Base-by-base conservation (phyloP, 1,140 invertebrate genomes). In the Diorhabda carinulata region DNA sequence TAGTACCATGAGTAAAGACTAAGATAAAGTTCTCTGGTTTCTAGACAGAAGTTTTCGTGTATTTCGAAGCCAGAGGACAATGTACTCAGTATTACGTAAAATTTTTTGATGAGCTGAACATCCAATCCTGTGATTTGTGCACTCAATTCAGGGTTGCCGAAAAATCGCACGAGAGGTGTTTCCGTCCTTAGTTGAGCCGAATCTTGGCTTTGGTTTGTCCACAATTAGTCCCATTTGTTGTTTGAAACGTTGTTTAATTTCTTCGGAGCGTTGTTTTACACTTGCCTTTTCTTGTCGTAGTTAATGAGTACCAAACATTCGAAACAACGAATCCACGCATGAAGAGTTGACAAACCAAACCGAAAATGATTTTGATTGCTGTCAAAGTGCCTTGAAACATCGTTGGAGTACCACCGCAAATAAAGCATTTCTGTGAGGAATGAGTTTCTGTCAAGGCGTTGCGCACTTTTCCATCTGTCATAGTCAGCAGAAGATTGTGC, bases 401-500 rank as follows among this genome's bases (percentile, higher is more conserved):
- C 67, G 59, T 75, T 3, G 75, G 68, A 56, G 72, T 76, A 4
- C 65, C 65, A 8, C 66, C 65, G 70, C 76, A 79, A 7, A 80
- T 61, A 57, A 75, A 74, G 43, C 74, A 77, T 40, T 57, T 57
- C 68, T 70, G 61, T 6, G 71, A 69, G 9, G 73, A 76, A 47
- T 63, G 70, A 70, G 57, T 79, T 45, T 69, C 68, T 5, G 72
- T 76, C 3, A 76, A 67, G 3, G 73, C 74, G 72, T 80, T 78
- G 43, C 78, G 81, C 2, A 83, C 79, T 77, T 85, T 83, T 6
- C 76, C 80, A 70, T 84, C 81, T 9, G 83, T 74, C 79, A 83
- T 82, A 42, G 80, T 82, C 10, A 81, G 56, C 69, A 44, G 7
- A 40, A 61, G 42, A 10, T 42, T 8, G 60, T 10, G 7, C 5